Conservation (phyloP, 2,888 invertebrate genomes). For the Dendrolimus pini region DNA sequence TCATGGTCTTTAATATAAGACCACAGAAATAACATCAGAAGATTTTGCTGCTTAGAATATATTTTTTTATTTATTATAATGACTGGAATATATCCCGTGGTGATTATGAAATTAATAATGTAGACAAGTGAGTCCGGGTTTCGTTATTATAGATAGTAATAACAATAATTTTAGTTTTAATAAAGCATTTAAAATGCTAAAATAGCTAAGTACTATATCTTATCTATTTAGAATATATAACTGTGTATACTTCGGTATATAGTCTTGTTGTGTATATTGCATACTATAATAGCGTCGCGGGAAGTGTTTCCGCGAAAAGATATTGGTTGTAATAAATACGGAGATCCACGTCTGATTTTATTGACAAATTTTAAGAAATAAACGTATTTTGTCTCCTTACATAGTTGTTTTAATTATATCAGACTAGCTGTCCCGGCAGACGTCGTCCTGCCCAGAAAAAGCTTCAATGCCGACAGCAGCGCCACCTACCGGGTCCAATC, state of each 20-base stretch:
- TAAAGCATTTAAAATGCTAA: constrained; percentile 31
- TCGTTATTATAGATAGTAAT: background rate
- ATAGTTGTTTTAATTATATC: constrained; percentile 38
- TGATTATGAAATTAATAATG: background rate
- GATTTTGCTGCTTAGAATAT: no score
- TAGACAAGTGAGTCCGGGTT: background rate
- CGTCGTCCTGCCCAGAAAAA: no score
- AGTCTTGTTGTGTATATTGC: constrained; percentile 39
- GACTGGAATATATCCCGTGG: background rate
- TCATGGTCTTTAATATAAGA: no score
- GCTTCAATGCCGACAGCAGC: no score
- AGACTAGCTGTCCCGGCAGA: no score
- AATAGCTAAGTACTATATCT: constrained; percentile 10
- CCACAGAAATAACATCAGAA: no score
- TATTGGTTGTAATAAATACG: constrained; percentile 39
- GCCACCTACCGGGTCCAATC: no score
- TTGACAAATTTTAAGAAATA: constrained; percentile 71
- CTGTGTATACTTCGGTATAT: background rate
- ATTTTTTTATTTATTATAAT: background rate
- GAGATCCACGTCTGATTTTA: constrained; percentile 39
- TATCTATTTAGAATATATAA: constrained; percentile 19
- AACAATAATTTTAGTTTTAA: background rate
- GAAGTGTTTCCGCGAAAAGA: constrained; percentile 24
- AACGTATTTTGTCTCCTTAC: constrained; percentile 68
- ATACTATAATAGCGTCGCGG: constrained; percentile 21